Conservation (phyloP, 2,888 invertebrate species). For the Caenorhabditis parvicauda region DNA sequence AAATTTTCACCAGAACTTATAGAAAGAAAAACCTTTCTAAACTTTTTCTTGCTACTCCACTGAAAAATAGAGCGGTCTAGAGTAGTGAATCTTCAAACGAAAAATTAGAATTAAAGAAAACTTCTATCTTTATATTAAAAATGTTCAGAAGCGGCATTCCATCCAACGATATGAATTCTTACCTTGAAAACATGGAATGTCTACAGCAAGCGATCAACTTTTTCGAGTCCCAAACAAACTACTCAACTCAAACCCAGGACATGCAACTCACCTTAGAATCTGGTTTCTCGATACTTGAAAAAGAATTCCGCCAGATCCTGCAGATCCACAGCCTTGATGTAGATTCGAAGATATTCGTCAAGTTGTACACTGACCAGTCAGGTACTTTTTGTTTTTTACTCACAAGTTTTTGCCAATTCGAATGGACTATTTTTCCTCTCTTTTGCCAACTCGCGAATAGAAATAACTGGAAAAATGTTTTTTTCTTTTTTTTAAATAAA, state of each 20-base stretch:
- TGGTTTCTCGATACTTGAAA: constrained; percentile 52
- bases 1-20: too few relatives aligned
- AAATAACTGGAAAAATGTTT: too few relatives aligned
- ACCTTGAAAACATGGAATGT: constrained; percentile 59
- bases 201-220: constrained; percentile 50
- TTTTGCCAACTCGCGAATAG: too few relatives aligned
- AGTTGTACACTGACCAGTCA: constrained; percentile 5
- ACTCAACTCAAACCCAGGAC: constrained; percentile 41
- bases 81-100: too few relatives aligned
- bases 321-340: constrained; percentile 26
- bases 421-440: too few relatives aligned
- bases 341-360: constrained; percentile 24
- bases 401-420: too few relatives aligned
- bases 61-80: too few relatives aligned
- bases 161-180: constrained; percentile 29
- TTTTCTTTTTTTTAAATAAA: too few relatives aligned
- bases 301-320: constrained; percentile 51
- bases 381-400: neutral
- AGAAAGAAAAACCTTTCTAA: too few relatives aligned
- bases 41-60: too few relatives aligned
- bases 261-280: constrained; percentile 54
- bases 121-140: neutral
- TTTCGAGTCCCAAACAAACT: constrained; percentile 40
- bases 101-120: neutral
- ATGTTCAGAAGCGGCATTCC: constrained; percentile 35